Evolutionary conservation across 1,140 invertebrate genomes (phyloP), one percentile per base, ranked within the genome.

Genomic region (Caenorhabditis inopinata): DNA sequence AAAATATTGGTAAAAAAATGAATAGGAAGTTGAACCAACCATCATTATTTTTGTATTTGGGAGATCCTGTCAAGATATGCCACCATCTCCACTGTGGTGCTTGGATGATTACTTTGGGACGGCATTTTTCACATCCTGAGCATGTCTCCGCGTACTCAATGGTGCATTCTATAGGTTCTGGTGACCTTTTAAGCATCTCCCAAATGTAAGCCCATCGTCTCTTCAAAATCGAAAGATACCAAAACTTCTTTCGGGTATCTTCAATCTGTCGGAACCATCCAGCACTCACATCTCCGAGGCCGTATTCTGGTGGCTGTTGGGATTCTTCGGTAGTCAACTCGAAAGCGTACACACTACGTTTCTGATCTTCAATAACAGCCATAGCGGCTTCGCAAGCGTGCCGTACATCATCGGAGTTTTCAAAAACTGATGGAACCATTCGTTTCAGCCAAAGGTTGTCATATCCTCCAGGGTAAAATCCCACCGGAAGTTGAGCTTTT

Each of bases 251-350:
- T 3, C 80, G 48, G n/a, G 62, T 79, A 14, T 83, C 76, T 42
- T 83, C 83, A 29, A 80, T 80, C 14, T 83, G 76, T 42, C 81
- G 16, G 47, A 80, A 83, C 83, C 83, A 83, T n/a, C 83, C 83
- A 23, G 76, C 83, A 29, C 74, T 38, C 3, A 83, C 53, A 29
- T 83, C 73, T 32, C 76, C 78, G 25, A 83, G 38, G 6, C 79
- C 83, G 23, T 83, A 83, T 32, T 73, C 32, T 0, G 74, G 58
- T 27, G 38, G 29, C 18, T 32, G 25, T 18, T 79, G 18, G 11
- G 49, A 58, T 12, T 45, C 76, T 73, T 80, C 68, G 1, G n/a
- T 74, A 1, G 29, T 48, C 18, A 73, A 62, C 23, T 83, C 48
- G 62, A 83, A 80, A 7, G 78, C 76, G 14, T n/a, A 42, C 0